Base-by-base conservation (phyloP, 2,113 vertebrate species). In the Sciurus niger region DNA sequence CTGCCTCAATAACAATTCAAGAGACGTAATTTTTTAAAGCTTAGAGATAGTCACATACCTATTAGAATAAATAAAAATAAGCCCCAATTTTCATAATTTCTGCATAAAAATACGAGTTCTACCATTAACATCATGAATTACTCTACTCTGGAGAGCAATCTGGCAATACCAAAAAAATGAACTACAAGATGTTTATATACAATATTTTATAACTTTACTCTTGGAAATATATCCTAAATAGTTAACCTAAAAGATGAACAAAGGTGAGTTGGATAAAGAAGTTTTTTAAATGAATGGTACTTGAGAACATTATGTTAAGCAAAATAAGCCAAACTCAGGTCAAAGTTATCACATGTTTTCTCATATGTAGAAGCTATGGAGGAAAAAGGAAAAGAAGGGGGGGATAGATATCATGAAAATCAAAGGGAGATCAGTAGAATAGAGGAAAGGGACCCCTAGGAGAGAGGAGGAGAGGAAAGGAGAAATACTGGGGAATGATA, bases 31-130 rank as follows among this genome's bases (percentile, higher is more conserved):
- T 82, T 98, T 96, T 82, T 32, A 92, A 96, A 82, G 83, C 37
- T 78, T 51, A 32, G 14, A 76, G 18, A 40, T 20, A 32, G 72
- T 60, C 60, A 65, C 37, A 86, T 6, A 89, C 4, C n/a, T 55
- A 46, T 67, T 90, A 94, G 95, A 93, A 95, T 72, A 84, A 94
- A 97, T 55, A 92, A 78, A 93, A 94, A 89, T n/a, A 90, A 84
- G 25, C 8, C 28, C 40, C 10, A 28, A 51, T 89, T 51, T 85
- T 90, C 14, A 40, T 53, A 86, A 79, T 85, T 84, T 89, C 37
- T 86, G 24, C 32, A 53, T 70, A 14, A 65, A 96, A 94, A 72
- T 28, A 40, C 9, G 72, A 53, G 60, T 58, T 84, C 83, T 74
- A 63, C 30, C 24, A 12, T 68, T 93, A 88, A 51, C 28, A 88